Base-by-base conservation (phyloP, 1,140 invertebrate species). In the Drosophila bifasciata region DNA sequence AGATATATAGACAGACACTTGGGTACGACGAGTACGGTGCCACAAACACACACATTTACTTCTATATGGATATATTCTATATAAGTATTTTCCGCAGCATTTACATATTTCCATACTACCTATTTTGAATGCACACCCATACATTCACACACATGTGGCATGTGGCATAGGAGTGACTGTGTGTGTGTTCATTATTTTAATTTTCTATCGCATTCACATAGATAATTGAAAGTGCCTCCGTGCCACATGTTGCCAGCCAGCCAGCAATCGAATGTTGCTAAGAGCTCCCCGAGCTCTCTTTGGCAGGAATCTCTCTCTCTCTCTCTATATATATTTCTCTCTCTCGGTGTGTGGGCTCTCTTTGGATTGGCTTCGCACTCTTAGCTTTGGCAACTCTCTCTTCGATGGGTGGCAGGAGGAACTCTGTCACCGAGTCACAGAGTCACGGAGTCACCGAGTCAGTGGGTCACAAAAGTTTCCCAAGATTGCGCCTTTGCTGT, bases 391-490 rank as follows among this genome's bases (percentile, higher is more conserved):
- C 4, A 32, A 39, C 36, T 52, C 56, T 67, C 41, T 57, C 45
- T 36, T 21, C 43, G 2, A 36, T 39, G 55, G 62, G 19, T 9
- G 25, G 21, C 15, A 49, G 45, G 44, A 5, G 59, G 67, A 88
- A 88, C 70, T 81, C 83, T 72, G 83, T 81, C 83, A 86, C 61
- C 77, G 59, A 86, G 81, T 85, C 79, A 84, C 59, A 64, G 81
- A 79, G 81, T 86, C 83, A 86, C 58, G 52, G 61, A 63, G 67
- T 75, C 71, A 74, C 71, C 55, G 25, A 55, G 51, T 17, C 15
- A 45, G 23, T 32, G n/a, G 23, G n/a, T 40, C 23, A 51, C 40
- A 44, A 50, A 39, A 36, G 41, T 25, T 5, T 40, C 39, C 44
- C 21, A 72, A 59, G 60, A 62, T 56, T 28, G 32, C 19, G 11